Conservation (phyloP, 2,113 vertebrate species). For the Upupa epops region DNA sequence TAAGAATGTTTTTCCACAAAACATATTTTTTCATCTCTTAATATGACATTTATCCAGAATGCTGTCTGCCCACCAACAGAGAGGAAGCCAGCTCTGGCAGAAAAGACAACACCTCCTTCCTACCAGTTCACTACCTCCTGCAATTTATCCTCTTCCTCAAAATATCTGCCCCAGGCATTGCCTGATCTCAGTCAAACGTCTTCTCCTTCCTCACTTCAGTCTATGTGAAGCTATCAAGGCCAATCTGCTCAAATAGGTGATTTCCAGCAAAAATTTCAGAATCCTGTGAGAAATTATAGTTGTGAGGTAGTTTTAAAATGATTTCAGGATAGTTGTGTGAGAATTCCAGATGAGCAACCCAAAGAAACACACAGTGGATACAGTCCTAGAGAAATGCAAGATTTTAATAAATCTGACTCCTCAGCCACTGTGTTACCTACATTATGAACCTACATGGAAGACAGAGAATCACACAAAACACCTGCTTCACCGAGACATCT, state of each 20-base stretch:
- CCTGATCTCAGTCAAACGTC: neutral
- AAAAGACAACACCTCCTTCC: neutral
- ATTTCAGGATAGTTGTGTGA: neutral
- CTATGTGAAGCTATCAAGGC: neutral
- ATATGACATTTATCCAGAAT: neutral
- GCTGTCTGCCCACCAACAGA: neutral
- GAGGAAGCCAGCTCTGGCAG: neutral
- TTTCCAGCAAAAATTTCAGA: neutral
- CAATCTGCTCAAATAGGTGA: neutral
- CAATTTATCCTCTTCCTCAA: neutral
- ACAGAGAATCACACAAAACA: neutral
- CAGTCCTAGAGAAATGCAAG: neutral
- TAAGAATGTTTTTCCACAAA: neutral
- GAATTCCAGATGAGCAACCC: neutral
- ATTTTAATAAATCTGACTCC: neutral
- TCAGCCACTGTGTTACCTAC: neutral
- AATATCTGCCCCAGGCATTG: fast-evolving
- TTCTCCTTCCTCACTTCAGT: neutral
- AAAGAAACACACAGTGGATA: neutral
- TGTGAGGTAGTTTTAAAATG: neutral
- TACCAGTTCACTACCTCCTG: neutral
- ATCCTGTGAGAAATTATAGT: fast-evolving
- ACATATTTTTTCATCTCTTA: neutral
- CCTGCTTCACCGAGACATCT: neutral
- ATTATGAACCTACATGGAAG: neutral